These are phyloP conservation scores for Engystomops pustulosus DNA, from an alignment of 2,113 vertebrate genomes.

Conservation along the genomic window DNA sequence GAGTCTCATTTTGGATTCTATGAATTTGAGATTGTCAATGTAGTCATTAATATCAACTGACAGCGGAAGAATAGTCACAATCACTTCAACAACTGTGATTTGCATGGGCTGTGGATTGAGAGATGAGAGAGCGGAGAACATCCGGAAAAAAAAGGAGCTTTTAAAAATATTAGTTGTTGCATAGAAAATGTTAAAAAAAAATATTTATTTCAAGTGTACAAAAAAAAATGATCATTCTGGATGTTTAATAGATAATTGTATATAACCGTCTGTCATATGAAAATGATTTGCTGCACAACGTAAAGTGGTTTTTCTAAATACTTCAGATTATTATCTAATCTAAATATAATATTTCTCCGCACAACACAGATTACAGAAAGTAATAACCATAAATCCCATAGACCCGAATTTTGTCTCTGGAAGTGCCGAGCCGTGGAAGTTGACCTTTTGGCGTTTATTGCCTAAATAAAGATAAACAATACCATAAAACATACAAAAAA, in stretches of 20 bases:
- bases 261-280: background rate
- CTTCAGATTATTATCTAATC: background rate
- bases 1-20: constrained; percentile 54
- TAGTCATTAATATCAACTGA: constrained; percentile 59
- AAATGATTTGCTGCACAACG: background rate
- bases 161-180: background rate
- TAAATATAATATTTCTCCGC: background rate
- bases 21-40: constrained; percentile 55
- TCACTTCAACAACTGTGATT: constrained; percentile 52
- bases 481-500: background rate
- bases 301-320: background rate
- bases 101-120: constrained; percentile 32
- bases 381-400: background rate
- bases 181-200: background rate
- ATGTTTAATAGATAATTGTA: background rate
- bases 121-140: constrained; percentile 1
- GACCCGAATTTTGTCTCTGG: background rate
- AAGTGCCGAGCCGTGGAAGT: background rate
- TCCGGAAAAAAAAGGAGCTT: background rate
- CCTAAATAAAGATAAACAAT: background rate
- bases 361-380: background rate
- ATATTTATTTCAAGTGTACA: background rate
- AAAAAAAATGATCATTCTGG: no score
- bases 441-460: background rate
- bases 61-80: constrained; percentile 56